These are phyloP conservation scores for Acinonyx jubatus DNA, from an alignment of 2,113 vertebrate genomes.

Conservation along the genomic window DNA sequence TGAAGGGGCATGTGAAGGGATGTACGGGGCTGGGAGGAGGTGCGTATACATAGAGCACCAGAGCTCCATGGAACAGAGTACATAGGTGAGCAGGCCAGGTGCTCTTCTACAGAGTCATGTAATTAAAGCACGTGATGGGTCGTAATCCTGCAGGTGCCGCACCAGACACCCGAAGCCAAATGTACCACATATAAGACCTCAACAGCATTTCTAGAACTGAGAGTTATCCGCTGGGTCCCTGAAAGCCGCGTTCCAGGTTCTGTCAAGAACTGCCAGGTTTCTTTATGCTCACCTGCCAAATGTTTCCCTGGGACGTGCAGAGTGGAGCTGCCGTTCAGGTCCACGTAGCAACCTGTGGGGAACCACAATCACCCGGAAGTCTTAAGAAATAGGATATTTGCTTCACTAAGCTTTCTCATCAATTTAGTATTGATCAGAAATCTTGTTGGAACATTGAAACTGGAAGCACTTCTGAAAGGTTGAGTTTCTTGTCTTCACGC, in stretches of 20 bases:
- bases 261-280: neutral
- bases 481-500: neutral
- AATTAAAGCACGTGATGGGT: neutral
- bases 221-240: neutral
- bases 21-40: neutral
- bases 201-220: neutral
- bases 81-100: neutral
- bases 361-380: neutral
- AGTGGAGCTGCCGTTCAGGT: neutral
- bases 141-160: neutral
- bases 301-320: neutral
- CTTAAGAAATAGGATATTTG: neutral
- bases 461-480: neutral
- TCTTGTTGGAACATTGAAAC: neutral
- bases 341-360: neutral
- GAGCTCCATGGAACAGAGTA: neutral
- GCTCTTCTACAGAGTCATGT: neutral
- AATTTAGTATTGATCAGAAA: neutral
- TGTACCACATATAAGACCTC: neutral
- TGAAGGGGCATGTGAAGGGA: neutral
- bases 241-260: neutral
- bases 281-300: neutral
- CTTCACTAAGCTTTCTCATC: neutral
- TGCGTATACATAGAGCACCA: neutral
- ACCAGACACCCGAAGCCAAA: neutral